Evolutionary conservation across 2,888 invertebrate genomes (phyloP), one percentile per base, ranked within the genome.

Genomic region (Scelioninae gen. 1): DNA sequence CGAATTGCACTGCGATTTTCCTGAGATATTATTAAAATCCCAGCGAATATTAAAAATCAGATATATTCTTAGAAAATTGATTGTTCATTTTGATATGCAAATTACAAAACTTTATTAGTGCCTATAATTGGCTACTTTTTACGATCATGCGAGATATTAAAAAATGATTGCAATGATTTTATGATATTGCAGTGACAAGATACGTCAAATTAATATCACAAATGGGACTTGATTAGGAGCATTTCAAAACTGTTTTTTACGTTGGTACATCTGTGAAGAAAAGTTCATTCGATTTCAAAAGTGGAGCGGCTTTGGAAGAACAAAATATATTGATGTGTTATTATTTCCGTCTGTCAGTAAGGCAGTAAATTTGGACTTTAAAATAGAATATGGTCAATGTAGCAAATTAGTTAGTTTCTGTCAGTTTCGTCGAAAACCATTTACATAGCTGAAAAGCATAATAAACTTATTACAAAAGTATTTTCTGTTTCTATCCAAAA

Each of bases 41-140:
- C 34, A 10, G 56, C 49, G 53, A 29, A 47, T 69, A 69, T 62
- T 63, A 62, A 62, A 71, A 69, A 77, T 63, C 62, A 56, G 53
- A 56, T 69, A 77, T 62, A 45, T 45, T 69, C 69, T 45, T 34
- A 53, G 53, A n/a, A 62, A 77, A 77, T 69, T 77, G 77, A 69
- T 77, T 69, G 69, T 63, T 34, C 71, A 56, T 65, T 79, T 53
- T 58, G 65, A 79, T 71, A 79, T 79, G 71, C 78, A 71, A 79
- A 79, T 79, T 13, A 49, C 11, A 16, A 8, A 32, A 65, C 58
- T 72, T 79, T 71, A 72, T 71, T 65, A 49, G 49, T 49, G 49
- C 65, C 47, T 71, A 56, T 34, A 43, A 63, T 71, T 56, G 69
- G 23, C 11, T 9, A 47, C 47, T 69, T 62, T 77, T 77, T 55